These are phyloP conservation scores for Glaucomys volans DNA, from an alignment of 2,113 vertebrate genomes.

Conservation along the genomic window DNA sequence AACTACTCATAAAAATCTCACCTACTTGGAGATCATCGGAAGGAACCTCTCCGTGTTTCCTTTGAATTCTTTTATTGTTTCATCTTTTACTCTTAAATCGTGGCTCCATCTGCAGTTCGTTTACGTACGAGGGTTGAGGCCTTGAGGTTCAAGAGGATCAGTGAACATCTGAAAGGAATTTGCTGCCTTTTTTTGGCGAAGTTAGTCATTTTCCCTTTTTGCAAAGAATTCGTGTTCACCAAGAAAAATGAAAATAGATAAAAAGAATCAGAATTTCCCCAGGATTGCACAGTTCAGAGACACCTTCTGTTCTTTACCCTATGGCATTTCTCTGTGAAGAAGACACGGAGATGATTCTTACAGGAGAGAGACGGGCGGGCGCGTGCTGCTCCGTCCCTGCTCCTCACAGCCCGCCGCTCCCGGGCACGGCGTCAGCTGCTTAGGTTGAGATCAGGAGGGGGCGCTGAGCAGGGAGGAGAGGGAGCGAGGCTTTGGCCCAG, in stretches of 20 bases:
- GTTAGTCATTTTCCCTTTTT: background rate
- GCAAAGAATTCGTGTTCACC: background rate
- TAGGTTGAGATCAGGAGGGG: too few species aligned
- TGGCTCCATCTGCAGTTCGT: background rate
- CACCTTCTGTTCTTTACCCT: background rate
- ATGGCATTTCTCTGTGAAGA: background rate
- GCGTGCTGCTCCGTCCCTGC: background rate
- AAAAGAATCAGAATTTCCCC: background rate
- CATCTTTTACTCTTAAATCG: background rate
- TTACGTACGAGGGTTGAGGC: background rate
- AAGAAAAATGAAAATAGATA: conserved; percentile 33
- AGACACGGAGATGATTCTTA: background rate
- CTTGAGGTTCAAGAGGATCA: background rate
- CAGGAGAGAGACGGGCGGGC: background rate
- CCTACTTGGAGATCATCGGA: background rate
- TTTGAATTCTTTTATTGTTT: conserved; percentile 13
- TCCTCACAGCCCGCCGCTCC: too few species aligned
- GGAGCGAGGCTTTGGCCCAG: background rate
- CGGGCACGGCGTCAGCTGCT: too few species aligned
- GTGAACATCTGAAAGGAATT: background rate
- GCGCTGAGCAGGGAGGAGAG: too few species aligned
- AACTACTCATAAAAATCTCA: background rate
- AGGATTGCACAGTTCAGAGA: background rate
- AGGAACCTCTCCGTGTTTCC: background rate
- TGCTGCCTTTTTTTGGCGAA: background rate